phyloP scores from a whole-genome alignment of 2,888 invertebrate species.

The Lasius platythorax region DNA sequence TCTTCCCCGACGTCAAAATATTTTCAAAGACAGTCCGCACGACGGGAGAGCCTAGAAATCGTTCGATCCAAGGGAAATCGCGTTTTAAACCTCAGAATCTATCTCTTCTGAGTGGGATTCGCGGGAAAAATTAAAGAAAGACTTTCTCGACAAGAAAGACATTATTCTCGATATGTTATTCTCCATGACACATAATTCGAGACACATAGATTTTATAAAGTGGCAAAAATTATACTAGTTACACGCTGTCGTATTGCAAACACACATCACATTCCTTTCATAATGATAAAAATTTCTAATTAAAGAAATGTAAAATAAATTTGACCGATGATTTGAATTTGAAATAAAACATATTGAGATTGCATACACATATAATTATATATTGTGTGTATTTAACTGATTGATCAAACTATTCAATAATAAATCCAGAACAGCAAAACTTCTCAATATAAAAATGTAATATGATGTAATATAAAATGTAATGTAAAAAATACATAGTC shows the following conservation, averaged over 20 bases:
- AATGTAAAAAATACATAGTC: neutral
- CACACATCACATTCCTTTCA: neutral
- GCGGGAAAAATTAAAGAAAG: conserved; percentile 48
- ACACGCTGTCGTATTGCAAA: neutral
- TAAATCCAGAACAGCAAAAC: neutral
- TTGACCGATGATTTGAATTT: neutral
- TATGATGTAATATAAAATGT: neutral
- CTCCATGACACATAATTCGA: neutral
- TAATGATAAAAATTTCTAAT: neutral
- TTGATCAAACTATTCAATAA: neutral
- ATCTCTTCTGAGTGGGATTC: conserved; percentile 31
- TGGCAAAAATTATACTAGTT: neutral
- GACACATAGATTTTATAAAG: neutral
- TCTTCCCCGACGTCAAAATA: conserved; percentile 83
- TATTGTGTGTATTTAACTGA: neutral
- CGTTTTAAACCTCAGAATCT: conserved; percentile 42
- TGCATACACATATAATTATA: neutral
- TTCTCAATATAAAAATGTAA: neutral
- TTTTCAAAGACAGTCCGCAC: conserved; percentile 76
- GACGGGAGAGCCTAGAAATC: conserved; percentile 57
- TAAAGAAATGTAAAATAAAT: conserved; percentile 4
- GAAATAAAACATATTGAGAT: conserved; percentile 1
- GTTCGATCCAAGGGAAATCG: conserved; percentile 54
- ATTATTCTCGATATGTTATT: neutral
- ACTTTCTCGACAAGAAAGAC: conserved; percentile 18